phyloP scores from a whole-genome alignment of 1,140 invertebrate genomes.

The Tetramorium alpestre region DNA sequence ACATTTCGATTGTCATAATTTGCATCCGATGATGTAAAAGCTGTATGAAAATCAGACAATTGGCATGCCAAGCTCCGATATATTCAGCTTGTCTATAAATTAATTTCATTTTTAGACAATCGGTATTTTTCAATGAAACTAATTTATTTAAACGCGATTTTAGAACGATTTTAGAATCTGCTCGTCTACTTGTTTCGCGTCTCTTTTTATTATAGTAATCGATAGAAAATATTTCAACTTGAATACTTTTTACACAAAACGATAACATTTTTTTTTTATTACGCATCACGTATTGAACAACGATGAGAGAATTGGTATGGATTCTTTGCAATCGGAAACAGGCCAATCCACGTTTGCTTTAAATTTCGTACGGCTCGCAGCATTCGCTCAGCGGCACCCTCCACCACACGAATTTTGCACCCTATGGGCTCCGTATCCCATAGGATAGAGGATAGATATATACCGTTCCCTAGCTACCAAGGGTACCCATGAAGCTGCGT shows the following conservation, averaged over 20 bases:
- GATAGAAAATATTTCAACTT: not conserved
- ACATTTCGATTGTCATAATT: not conserved
- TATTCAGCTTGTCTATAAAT: not conserved
- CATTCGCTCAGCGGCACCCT: constrained; percentile 70
- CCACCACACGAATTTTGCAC: constrained; percentile 68
- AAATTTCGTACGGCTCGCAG: constrained; percentile 61
- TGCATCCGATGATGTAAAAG: not conserved
- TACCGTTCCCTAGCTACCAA: constrained; percentile 67
- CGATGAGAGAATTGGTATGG: not conserved
- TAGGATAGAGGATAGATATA: constrained; percentile 61
- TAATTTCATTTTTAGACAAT: not conserved
- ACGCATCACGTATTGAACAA: not conserved
- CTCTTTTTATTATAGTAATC: not conserved
- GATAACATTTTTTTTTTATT: not conserved
- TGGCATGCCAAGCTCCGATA: not conserved
- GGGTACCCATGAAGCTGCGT: constrained; percentile 64
- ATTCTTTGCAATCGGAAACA: not conserved
- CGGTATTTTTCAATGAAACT: not conserved
- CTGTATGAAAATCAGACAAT: not conserved
- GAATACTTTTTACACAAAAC: not conserved
- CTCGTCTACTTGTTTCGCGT: not conserved
- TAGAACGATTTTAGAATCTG: not conserved
- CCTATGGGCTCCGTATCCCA: constrained; percentile 66
- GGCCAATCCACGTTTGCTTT: constrained; percentile 40
- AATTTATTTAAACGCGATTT: not conserved